Evolutionary conservation across 2,888 invertebrate species (phyloP).

Genomic region (Andrena fulva): DNA sequence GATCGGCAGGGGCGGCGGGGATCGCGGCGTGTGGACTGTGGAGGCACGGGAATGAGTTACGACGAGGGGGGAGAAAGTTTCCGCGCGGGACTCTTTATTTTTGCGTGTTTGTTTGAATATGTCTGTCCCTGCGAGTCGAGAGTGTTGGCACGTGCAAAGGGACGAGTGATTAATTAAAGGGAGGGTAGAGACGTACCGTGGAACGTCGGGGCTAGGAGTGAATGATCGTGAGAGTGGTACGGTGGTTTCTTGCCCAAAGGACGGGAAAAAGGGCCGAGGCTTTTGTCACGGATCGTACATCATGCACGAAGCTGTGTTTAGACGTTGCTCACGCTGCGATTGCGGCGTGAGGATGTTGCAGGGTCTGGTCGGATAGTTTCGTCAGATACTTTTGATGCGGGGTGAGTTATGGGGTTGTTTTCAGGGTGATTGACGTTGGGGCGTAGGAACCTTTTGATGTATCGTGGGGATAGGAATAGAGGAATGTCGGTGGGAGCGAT

Average conservation of each 20-base stretch:
- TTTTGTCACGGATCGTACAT: constrained; percentile 52
- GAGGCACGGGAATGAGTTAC: constrained; percentile 42
- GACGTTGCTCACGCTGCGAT: constrained; percentile 39
- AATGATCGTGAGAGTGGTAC: constrained; percentile 51
- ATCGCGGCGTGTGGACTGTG: background rate
- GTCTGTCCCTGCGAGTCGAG: constrained; percentile 2
- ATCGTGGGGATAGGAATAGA: background rate
- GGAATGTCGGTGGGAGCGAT: no score
- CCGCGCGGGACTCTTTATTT: constrained; percentile 38
- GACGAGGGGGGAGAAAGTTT: constrained; percentile 15
- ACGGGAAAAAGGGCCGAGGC: constrained; percentile 36
- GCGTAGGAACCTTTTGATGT: background rate
- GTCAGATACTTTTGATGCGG: background rate
- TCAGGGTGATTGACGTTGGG: background rate
- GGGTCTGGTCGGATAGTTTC: background rate
- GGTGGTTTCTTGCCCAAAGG: constrained; percentile 47
- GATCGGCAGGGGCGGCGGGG: background rate
- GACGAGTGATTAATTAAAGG: constrained; percentile 56
- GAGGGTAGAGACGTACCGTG: constrained; percentile 42
- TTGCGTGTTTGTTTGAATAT: constrained; percentile 41
- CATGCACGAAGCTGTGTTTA: constrained; percentile 36
- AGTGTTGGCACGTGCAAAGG: constrained; percentile 53
- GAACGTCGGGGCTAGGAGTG: constrained; percentile 48
- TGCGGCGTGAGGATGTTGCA: constrained; percentile 24
- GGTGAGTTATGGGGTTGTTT: background rate